Conservation (phyloP, 2,797 vertebrate species). For the Acanthiza pusilla region DNA sequence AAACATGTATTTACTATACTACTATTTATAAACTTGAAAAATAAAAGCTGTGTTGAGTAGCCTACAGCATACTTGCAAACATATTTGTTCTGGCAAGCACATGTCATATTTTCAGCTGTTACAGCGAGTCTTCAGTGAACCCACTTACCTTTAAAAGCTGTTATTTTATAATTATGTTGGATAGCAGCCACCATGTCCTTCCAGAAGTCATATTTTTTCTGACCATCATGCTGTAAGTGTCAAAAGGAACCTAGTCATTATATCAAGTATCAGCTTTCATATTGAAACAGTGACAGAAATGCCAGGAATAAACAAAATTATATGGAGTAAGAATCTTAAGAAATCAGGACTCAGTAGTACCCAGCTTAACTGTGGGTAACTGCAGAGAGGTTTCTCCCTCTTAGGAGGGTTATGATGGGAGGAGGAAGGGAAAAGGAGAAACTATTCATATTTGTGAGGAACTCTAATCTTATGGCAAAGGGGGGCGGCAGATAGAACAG, state of each 20-base stretch:
- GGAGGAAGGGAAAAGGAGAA: not conserved
- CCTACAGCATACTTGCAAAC: not conserved
- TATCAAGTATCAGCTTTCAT: not conserved
- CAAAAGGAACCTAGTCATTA: constrained; percentile 33
- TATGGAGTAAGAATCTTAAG: not conserved
- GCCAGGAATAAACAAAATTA: not conserved
- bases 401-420: not conserved
- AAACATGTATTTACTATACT: not conserved
- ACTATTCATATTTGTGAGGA: not conserved
- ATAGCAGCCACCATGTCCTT: constrained; percentile 92
- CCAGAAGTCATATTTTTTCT: constrained; percentile 91
- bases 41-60: not conserved
- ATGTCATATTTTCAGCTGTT: not conserved
- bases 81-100: not conserved
- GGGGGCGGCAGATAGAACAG: not conserved
- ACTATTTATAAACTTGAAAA: not conserved
- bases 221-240: constrained; percentile 78
- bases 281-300: not conserved
- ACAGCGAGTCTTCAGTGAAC: not conserved
- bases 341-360: not conserved
- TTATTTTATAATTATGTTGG: constrained; percentile 94
- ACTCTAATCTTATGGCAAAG: not conserved
- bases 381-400: not conserved
- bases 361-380: not conserved
- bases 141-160: constrained; percentile 91